Base-by-base conservation (phyloP, 2,113 vertebrate species). In the Xenopus borealis region DNA sequence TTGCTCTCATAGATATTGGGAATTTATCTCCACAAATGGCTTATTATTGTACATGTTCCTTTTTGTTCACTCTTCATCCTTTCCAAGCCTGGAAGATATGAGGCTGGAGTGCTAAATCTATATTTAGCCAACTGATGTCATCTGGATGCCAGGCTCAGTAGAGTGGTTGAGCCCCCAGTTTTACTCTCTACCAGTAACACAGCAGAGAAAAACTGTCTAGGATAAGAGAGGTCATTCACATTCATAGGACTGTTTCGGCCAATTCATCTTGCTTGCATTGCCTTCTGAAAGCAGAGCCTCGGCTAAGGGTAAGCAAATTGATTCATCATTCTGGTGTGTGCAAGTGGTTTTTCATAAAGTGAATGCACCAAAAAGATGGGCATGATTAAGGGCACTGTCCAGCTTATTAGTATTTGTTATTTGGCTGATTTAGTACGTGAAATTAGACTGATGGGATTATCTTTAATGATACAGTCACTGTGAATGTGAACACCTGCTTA, bases 81-180 rank as follows among this genome's bases (percentile, higher is more conserved):
- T 64, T 14, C 19, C 13, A 62, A 63, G 66, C 89, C 87, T 89
- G 86, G 88, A 86, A 90, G 88, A 89, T 91, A 88, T 91, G 90
- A 86, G 86, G 84, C 81, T 89, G 79, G 85, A 92, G 87, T 89
- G 91, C 86, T 85, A 86, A 81, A 75, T 88, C 95, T 97, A 99
- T 94, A 95, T 96, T 94, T 99, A 99, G 93, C 86, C 83, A 81
- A 86, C 94, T 97, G 96, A 99, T 95, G 95, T 95, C 97, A 98
- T 91, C 90, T 86, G 88, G 88, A 94, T 95, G 92, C 93, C 94
- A 92, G 82, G 86, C 87, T 91, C 91, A 87, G 85, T 86, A 88
- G 85, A 89, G 87, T 89, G 86, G 84, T 86, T 87, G 92, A 91
- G 85, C 88, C 87, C 58, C 87, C 88, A 80, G 82, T 88, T 91